phyloP scores from a whole-genome alignment of 2,113 vertebrate genomes.

The Amia ocellicauda region DNA sequence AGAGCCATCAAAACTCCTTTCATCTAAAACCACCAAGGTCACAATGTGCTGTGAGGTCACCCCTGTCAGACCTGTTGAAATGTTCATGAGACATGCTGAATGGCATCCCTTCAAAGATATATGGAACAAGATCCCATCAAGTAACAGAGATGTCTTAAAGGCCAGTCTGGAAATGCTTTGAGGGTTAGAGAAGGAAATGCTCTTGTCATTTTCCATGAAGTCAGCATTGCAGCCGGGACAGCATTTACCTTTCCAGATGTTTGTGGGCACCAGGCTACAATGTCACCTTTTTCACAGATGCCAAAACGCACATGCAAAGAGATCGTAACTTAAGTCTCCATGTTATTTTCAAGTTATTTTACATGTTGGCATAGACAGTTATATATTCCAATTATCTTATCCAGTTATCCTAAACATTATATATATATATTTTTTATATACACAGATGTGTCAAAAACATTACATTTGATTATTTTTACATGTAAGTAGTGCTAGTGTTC shows the following conservation, averaged over 20 bases:
- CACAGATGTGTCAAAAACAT: no score
- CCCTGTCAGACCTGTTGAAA: constrained; percentile 42
- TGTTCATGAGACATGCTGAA: constrained; percentile 44
- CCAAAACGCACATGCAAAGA: not conserved
- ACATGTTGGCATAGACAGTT: no score
- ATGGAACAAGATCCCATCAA: constrained; percentile 69
- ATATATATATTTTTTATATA: no score
- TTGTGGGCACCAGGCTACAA: constrained; percentile 3
- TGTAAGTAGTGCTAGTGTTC: no score
- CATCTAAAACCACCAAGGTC: constrained; percentile 28
- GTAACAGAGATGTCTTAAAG: constrained; percentile 65
- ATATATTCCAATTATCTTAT: no score
- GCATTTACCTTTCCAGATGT: constrained; percentile 39
- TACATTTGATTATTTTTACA: no score
- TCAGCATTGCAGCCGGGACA: constrained; percentile 57
- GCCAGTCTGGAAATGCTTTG: constrained; percentile 63
- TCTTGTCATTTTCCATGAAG: constrained; percentile 73
- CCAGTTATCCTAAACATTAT: no score
- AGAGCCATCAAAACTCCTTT: no score
- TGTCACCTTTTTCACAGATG: constrained; percentile 16
- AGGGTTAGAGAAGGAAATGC: constrained; percentile 75
- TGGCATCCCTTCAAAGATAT: constrained; percentile 52
- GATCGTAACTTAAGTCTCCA: no score
- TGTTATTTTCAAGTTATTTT: no score
- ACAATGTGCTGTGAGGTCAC: constrained; percentile 11